A percentile compares a stretch with the other conserved stretches of the same genome.
These are phyloP conservation scores for Lepidurus packardi DNA, from an alignment of 1,140 invertebrate species.

Conservation along the genomic window DNA sequence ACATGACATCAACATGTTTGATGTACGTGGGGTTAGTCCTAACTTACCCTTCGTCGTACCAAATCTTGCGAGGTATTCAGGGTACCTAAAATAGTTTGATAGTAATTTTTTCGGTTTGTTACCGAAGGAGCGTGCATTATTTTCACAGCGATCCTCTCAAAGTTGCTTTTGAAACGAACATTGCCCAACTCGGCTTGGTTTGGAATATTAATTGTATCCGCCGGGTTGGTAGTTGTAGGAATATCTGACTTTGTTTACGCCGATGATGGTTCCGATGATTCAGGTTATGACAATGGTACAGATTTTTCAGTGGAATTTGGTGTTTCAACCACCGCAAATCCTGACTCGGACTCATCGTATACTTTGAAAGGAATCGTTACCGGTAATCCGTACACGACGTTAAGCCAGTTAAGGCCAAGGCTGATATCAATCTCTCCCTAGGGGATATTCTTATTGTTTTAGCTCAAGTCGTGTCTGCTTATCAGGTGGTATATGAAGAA, in stretches of 20 bases:
- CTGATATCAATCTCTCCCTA: conserved; percentile 40
- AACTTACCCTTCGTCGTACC: conserved; percentile 90
- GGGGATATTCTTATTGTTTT: conserved; percentile 88
- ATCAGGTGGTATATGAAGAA: conserved; percentile 92
- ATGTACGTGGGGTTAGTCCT: conserved; percentile 68
- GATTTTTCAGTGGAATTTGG: not conserved
- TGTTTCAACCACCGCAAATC: not conserved
- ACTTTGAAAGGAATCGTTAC: conserved; percentile 76
- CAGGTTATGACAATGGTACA: too few relatives aligned
- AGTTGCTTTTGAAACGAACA: conserved; percentile 71
- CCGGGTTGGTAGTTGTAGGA: conserved; percentile 77
- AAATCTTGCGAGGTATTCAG: conserved; percentile 81
- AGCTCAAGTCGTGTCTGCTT: conserved; percentile 81
- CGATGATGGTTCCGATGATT: conserved; percentile 44
- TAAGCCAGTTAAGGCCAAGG: not conserved
- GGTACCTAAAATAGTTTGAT: conserved; percentile 24
- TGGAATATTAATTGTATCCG: conserved; percentile 72
- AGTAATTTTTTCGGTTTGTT: conserved; percentile 32
- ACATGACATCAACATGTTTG: conserved; percentile 56
- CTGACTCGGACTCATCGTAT: conserved; percentile 37
- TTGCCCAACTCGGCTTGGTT: conserved; percentile 70
- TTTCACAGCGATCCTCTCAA: conserved; percentile 85
- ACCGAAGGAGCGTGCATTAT: conserved; percentile 76
- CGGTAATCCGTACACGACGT: conserved; percentile 42
- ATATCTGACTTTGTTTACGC: conserved; percentile 62